Evolutionary conservation across 2,113 vertebrate genomes (phyloP).

Genomic region (Hymenochirus boettgeri): DNA sequence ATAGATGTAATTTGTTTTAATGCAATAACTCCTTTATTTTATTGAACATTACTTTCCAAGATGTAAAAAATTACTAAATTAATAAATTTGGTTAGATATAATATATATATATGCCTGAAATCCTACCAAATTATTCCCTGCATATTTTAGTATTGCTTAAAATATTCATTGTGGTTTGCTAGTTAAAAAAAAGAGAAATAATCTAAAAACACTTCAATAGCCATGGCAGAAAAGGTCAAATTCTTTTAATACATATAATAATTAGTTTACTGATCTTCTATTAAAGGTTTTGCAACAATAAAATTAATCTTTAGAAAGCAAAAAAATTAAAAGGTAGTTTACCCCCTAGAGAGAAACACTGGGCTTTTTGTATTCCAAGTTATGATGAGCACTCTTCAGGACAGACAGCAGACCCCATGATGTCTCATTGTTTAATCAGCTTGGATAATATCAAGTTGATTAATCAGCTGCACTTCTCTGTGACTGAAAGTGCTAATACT

Average conservation of each 20-base stretch:
- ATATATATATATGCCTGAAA: too few relatives aligned
- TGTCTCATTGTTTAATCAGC: conserved; percentile 75
- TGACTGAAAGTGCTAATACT: conserved; percentile 46
- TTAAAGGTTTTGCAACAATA: conserved; percentile 79
- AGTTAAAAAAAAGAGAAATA: background rate
- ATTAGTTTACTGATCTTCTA: conserved; percentile 82
- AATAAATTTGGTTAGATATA: too few relatives aligned
- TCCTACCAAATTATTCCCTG: too few relatives aligned
- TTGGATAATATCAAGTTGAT: conserved; percentile 64
- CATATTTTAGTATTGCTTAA: background rate
- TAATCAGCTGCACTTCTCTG: conserved; percentile 58
- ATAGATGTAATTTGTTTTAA: too few relatives aligned
- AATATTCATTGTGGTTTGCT: background rate
- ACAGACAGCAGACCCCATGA: conserved; percentile 67
- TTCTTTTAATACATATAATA: conserved; percentile 72
- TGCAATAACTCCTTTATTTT: too few relatives aligned
- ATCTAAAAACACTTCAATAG: background rate
- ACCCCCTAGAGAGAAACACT: conserved; percentile 61
- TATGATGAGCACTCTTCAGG: conserved; percentile 60
- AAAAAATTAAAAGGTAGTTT: conserved; percentile 78
- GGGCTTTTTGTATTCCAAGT: conserved; percentile 58
- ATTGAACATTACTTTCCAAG: too few relatives aligned
- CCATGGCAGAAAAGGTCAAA: conserved; percentile 67
- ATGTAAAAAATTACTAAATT: too few relatives aligned
- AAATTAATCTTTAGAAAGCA: conserved; percentile 70